Evolutionary conservation across 2,797 vertebrate species (phyloP).

Genomic region (Trachurus trachurus): DNA sequence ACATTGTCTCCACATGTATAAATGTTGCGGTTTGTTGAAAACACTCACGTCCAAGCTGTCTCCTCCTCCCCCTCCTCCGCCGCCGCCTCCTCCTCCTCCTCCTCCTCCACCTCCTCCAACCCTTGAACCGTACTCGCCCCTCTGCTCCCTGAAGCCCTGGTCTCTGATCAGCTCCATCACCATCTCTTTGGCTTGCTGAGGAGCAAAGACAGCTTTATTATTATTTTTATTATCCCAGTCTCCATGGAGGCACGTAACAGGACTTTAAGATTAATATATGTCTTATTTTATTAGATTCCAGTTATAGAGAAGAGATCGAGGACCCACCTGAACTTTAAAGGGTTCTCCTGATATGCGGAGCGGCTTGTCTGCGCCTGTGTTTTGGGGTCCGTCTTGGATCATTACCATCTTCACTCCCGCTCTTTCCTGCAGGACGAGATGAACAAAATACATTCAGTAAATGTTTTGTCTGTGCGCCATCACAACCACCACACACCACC

Average conservation of each 20-base stretch:
- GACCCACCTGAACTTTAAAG: conserved; percentile 97
- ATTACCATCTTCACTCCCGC: conserved; percentile 99
- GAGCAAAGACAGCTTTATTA: not conserved
- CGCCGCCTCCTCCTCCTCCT: too few species aligned
- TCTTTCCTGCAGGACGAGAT: conserved; percentile 87
- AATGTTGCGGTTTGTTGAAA: conserved; percentile 43
- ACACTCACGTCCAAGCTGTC: conserved; percentile 93
- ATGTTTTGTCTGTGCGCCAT: too few species aligned
- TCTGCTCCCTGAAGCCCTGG: conserved; percentile 97
- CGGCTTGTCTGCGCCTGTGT: conserved; percentile 98
- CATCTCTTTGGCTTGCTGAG: conserved; percentile 99
- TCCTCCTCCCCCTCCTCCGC: too few species aligned
- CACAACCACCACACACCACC: too few species aligned
- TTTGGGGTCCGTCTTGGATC: conserved; percentile 99
- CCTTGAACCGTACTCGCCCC: conserved; percentile 97
- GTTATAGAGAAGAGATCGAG: not conserved
- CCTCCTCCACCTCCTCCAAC: conserved; percentile 84
- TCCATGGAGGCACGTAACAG: not conserved
- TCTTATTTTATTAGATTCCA: too few species aligned
- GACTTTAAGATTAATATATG: not conserved
- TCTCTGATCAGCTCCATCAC: conserved; percentile 99
- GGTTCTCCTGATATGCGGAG: conserved; percentile 98
- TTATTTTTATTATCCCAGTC: not conserved
- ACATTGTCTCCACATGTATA: rapidly evolving
- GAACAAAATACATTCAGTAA: not conserved